Evolutionary conservation across 2,888 invertebrate species (phyloP), one percentile per base, ranked within the genome.

Genomic region (Mimas tiliae): DNA sequence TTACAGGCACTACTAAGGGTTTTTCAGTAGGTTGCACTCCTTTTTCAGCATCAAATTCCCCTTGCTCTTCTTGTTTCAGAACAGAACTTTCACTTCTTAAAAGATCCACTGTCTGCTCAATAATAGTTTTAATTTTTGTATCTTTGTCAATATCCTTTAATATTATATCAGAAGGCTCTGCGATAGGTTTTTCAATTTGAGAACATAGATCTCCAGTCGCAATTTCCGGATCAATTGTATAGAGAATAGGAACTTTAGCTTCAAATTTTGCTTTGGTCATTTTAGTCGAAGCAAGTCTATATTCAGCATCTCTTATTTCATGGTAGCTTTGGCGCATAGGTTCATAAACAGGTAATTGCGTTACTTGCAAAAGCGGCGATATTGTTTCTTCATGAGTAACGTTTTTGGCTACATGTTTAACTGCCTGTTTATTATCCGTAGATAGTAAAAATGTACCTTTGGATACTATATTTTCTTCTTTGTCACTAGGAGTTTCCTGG

Each of bases 291-390:
- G 69, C 83, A 34, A 82, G 64, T 50, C 68, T 21, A 66, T 51
- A 66, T 74, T 86, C 85, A 66, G 84, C 85, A 71, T 88, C 87
- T 63, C 72, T 73, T 68, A 87, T 77, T 76, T 86, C 85, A 21
- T 84, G 75, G 69, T 89, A 86, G 67, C 69, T 82, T 38, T 83
- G 75, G 47, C 69, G 70, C 42, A 74, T 68, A 45, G 75, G 69
- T 70, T 85, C 82, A 63, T 68, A 77, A n/a, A 72, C 47, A 64
- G 38, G 11, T 63, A 69, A 47, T 50, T 63, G 58, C 0, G 27
- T 58, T 27, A 68, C 45, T 34, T 51, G 21, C 50, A 48, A 1
- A 58, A 19, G 4, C 0, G 14, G 62, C 48, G 69, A n/a, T 14
- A 45, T 16, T 50, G 66, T 19, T 65, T 69, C 50, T 55, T 67